These are phyloP conservation scores for Heliconius eleuchia DNA, from an alignment of 1,140 invertebrate species.

Conservation along the genomic window DNA sequence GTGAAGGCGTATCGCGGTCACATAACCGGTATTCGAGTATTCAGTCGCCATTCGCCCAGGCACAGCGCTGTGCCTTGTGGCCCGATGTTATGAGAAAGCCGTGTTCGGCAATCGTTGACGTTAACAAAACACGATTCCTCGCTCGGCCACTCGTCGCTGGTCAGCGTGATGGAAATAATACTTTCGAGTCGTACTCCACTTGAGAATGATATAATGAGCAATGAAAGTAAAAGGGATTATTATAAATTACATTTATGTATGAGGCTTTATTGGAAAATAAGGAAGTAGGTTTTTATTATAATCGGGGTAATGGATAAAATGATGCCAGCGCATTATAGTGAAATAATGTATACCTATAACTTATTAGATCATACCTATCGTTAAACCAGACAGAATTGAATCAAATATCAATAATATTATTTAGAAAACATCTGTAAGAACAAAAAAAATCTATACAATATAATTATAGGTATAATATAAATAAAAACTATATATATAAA, in stretches of 20 bases:
- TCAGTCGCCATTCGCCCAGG: constrained; percentile 68
- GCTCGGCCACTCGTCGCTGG: constrained; percentile 57
- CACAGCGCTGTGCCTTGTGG: constrained; percentile 39
- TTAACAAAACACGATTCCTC: constrained; percentile 71
- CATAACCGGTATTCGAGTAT: constrained; percentile 77
- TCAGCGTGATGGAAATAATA: constrained; percentile 51
- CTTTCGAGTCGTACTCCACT: constrained; percentile 40
- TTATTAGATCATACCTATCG: too few relatives aligned
- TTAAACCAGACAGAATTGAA: not conserved
- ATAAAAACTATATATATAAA: not conserved
- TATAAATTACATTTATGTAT: constrained; percentile 36
- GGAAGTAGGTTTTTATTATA: not conserved
- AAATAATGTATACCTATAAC: too few relatives aligned
- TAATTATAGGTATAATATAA: not conserved
- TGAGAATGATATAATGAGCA: constrained; percentile 38
- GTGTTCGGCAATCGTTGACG: constrained; percentile 68
- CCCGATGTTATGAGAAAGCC: constrained; percentile 77
- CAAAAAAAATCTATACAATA: too few relatives aligned
- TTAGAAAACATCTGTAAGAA: too few relatives aligned
- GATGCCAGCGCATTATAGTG: too few relatives aligned
- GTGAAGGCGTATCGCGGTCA: constrained; percentile 75
- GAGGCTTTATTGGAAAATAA: constrained; percentile 14
- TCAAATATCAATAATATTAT: not conserved
- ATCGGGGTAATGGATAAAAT: too few relatives aligned
- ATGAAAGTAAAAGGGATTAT: constrained; percentile 41